A percentile compares a stretch with the other conserved stretches of the same genome.
phyloP scores from a whole-genome alignment of 2,113 vertebrate species.

The Rhinoptilus africanus region DNA sequence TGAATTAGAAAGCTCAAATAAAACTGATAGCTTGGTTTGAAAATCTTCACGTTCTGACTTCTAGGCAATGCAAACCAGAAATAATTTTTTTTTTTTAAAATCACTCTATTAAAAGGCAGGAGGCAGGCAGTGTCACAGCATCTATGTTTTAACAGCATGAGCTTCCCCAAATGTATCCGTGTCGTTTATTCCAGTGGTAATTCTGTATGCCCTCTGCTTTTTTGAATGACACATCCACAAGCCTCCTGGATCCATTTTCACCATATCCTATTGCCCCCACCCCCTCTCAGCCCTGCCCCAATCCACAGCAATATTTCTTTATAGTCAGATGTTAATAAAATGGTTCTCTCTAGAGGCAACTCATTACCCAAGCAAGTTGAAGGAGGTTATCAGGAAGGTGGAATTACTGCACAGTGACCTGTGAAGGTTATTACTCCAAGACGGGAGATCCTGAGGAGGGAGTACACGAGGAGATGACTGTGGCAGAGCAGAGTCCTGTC shows the following conservation, averaged over 20 bases:
- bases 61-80: not conserved
- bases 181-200: not conserved
- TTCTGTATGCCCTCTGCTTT: not conserved
- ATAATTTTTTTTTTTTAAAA: not conserved
- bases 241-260: not conserved
- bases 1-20: not conserved
- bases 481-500: not conserved
- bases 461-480: not conserved
- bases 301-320: constrained; percentile 1
- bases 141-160: not conserved
- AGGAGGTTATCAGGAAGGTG: not conserved
- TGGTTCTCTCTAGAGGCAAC: not conserved
- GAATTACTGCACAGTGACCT: constrained; percentile 42
- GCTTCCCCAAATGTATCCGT: not conserved
- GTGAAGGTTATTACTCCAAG: constrained; percentile 49
- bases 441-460: not conserved
- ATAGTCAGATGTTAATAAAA: constrained; percentile 21
- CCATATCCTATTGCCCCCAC: rapidly evolving
- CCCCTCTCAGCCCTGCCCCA: not conserved
- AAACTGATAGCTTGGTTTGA: not conserved
- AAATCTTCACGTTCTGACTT: not conserved
- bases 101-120: not conserved
- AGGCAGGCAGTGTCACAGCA: not conserved
- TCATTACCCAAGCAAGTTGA: constrained; percentile 7
- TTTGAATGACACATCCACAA: not conserved